phyloP scores from a whole-genome alignment of 2,888 invertebrate genomes.

The Cartodere bifasciata region DNA sequence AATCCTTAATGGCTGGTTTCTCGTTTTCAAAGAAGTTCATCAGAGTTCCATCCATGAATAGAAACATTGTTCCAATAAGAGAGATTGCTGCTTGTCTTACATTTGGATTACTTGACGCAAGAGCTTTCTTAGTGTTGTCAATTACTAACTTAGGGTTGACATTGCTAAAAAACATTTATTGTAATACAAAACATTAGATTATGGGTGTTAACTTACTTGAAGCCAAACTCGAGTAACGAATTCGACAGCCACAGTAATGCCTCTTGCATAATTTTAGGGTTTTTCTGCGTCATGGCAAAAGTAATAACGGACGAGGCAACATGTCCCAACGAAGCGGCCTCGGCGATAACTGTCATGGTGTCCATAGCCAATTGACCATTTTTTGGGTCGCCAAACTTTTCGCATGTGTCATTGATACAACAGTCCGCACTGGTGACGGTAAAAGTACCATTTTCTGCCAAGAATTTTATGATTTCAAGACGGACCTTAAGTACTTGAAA shows the following conservation, averaged over 20 bases:
- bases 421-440: constrained; percentile 60
- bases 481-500: constrained; percentile 80
- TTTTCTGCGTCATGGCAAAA: constrained; percentile 74
- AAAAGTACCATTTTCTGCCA: constrained; percentile 64
- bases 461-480: constrained; percentile 63
- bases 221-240: constrained; percentile 78
- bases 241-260: constrained; percentile 66
- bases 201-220: constrained; percentile 65
- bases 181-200: too few species aligned
- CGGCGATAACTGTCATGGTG: constrained; percentile 62
- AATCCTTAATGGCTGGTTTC: constrained; percentile 70
- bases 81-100: constrained; percentile 67
- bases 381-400: constrained; percentile 75
- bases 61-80: constrained; percentile 62
- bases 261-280: constrained; percentile 83
- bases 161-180: constrained; percentile 30
- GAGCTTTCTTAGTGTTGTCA: constrained; percentile 69
- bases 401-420: constrained; percentile 67
- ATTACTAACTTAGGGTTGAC: constrained; percentile 61
- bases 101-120: constrained; percentile 73
- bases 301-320: constrained; percentile 58
- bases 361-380: constrained; percentile 57
- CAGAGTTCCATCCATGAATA: constrained; percentile 67
- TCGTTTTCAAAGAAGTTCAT: constrained; percentile 75
- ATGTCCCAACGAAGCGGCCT: constrained; percentile 62